Base-by-base conservation (phyloP, 2,888 invertebrate species). In the Apomyelois bistriatella region DNA sequence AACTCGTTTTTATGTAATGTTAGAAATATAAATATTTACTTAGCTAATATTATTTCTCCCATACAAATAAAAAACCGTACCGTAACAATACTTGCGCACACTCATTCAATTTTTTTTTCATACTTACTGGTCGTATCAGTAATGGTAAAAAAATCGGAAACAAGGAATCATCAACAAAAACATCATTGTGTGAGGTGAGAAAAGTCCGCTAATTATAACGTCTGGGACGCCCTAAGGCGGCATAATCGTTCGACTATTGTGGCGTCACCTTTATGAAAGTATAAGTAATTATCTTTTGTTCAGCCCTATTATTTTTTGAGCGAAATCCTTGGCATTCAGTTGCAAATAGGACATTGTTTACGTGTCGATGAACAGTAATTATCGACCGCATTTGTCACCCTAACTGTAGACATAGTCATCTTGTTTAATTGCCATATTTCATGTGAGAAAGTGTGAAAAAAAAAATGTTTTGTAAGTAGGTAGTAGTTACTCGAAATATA, bases 281-380 rank as follows among this genome's bases (percentile, higher is more conserved):
- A 79, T 89, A 88, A n/a, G n/a, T n/a, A n/a, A 88, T 88, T 88
- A 88, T 74, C 81, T 75, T 81, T 85, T 85, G 83, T 87, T 82
- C 82, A 75, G 72, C 70, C 71, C 72, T 69, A 79, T 77, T 79
- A 77, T 82, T 85, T 82, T 83, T 79, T 76, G 62, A 73, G 70
- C 62, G 57, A 68, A 74, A 74, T 75, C 58, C 66, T 16, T 40
- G 68, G 76, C 65, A 81, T 84, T 84, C 83, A 78, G 63, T 82
- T 79, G 82, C 79, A 81, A 81, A 70, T 72, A 72, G 76, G 76
- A 68, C 60, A 58, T 60, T 71, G 83, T 84, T 85, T 78, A 80
- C 85, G 83, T 71, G 59, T 67, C 82, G 74, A 67, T 82, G 84
- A 81, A 74, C 85, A 74, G 66, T 77, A 77, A 87, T 85, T 80